These are phyloP conservation scores for Rhabdophis nuchalis DNA, from an alignment of 2,797 vertebrate species.

Conservation along the genomic window DNA sequence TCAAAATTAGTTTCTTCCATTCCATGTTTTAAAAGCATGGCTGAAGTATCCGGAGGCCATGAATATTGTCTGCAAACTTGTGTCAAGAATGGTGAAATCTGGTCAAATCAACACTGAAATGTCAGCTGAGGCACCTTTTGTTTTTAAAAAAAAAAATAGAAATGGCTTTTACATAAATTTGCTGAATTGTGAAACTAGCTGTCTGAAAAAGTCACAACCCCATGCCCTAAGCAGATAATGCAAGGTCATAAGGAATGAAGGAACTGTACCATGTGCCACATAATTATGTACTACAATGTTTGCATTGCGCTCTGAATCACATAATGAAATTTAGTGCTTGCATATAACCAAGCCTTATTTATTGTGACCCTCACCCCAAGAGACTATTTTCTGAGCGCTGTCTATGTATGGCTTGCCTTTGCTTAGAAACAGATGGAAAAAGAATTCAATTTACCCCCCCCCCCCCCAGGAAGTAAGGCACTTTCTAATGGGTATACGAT, in stretches of 20 bases:
- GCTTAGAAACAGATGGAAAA: not conserved
- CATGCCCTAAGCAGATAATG: not conserved
- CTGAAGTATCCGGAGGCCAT: not conserved
- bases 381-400: not conserved
- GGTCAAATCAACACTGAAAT: not conserved
- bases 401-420: not conserved
- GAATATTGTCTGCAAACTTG: not conserved
- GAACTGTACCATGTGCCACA: not conserved
- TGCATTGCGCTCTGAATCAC: not conserved
- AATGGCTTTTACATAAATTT: not conserved
- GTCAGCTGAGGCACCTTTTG: not conserved
- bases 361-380: not conserved
- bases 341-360: conserved; percentile 9
- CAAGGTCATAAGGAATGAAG: not conserved
- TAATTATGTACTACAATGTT: not conserved
- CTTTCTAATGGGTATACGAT: conserved; percentile 1
- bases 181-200: not conserved
- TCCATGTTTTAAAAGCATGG: not conserved
- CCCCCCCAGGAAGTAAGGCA: not conserved
- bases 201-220: not conserved
- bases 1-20: not conserved
- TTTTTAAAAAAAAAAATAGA: not conserved
- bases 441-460: not conserved
- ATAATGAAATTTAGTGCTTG: conserved; percentile 20
- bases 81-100: not conserved